phyloP scores from a whole-genome alignment of 35 echinoderm and acorn worm species.

The Apostichopus japonicus region DNA sequence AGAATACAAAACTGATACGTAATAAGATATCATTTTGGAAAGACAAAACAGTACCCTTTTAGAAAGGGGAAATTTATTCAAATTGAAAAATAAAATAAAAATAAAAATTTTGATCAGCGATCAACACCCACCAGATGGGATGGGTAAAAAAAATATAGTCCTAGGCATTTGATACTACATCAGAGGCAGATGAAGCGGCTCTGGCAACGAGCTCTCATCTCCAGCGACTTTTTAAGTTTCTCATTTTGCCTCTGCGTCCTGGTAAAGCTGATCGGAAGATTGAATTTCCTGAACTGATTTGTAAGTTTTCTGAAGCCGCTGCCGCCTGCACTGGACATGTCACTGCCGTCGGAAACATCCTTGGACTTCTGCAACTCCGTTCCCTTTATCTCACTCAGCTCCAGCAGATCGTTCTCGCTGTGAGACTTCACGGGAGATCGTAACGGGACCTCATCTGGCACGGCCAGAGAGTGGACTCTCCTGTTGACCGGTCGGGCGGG shows the following conservation, averaged over 20 bases:
- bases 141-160: neutral
- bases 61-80: too few species aligned
- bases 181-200: conserved; percentile 86
- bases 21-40: too few species aligned
- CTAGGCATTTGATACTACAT: conserved; percentile 6
- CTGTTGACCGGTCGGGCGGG: neutral
- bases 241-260: conserved; percentile 72
- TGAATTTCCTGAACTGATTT: conserved; percentile 77
- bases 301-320: conserved; percentile 70
- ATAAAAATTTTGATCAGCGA: neutral
- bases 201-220: conserved; percentile 77
- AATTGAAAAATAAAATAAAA: conserved; percentile 2
- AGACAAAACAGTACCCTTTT: too few species aligned
- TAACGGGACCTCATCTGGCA: neutral
- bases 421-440: conserved; percentile 79
- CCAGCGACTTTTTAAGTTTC: conserved; percentile 66
- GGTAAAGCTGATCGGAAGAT: conserved; percentile 66
- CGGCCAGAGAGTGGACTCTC: conserved; percentile 26
- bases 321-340: conserved; percentile 55
- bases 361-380: conserved; percentile 28
- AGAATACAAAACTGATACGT: too few species aligned
- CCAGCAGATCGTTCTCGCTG: conserved; percentile 89
- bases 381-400: conserved; percentile 62
- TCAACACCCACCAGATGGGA: neutral
- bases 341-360: conserved; percentile 47